Percentiles rank a stretch among this genome's conserved stretches.
These are phyloP conservation scores for Andrena hattorfiana DNA, from an alignment of 2,888 invertebrate genomes.

Conservation along the genomic window DNA sequence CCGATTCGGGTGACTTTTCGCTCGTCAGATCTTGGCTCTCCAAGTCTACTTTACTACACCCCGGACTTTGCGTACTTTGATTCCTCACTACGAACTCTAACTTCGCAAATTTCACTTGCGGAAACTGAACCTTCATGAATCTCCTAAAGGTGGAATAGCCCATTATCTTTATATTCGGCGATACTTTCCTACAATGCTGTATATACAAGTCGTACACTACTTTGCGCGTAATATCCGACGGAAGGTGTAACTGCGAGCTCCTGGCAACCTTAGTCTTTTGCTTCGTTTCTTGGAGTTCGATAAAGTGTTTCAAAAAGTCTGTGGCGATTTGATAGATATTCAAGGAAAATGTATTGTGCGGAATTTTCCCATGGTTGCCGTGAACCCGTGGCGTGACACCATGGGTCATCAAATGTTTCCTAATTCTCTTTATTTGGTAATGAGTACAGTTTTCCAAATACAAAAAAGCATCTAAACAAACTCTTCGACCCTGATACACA, in stretches of 20 bases:
- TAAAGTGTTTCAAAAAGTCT: slow-evolving; percentile 90
- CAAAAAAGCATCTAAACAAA: slow-evolving; percentile 92
- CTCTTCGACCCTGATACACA: slow-evolving; percentile 91
- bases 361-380: slow-evolving; percentile 92
- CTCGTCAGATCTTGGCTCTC: slow-evolving; percentile 56
- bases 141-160: slow-evolving; percentile 93
- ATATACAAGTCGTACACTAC: slow-evolving; percentile 91
- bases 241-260: slow-evolving; percentile 86
- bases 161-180: slow-evolving; percentile 91
- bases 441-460: slow-evolving; percentile 93
- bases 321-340: slow-evolving; percentile 93
- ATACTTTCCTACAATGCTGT: slow-evolving; percentile 90
- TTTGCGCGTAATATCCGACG: slow-evolving; percentile 88
- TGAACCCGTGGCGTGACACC: slow-evolving; percentile 92
- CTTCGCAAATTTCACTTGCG: slow-evolving; percentile 90
- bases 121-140: slow-evolving; percentile 93
- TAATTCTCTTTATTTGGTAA: slow-evolving; percentile 91
- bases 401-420: slow-evolving; percentile 92
- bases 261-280: slow-evolving; percentile 86
- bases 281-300: slow-evolving; percentile 88
- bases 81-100: slow-evolving; percentile 84
- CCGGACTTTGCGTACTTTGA: slow-evolving; percentile 62
- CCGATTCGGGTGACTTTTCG: slow-evolving; percentile 48
- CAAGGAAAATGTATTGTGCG: slow-evolving; percentile 92
- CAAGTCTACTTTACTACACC: slow-evolving; percentile 52